Evolutionary conservation across 2,113 vertebrate genomes (phyloP), one percentile per base, ranked within the genome.

Genomic region (Australoheros scitulus): DNA sequence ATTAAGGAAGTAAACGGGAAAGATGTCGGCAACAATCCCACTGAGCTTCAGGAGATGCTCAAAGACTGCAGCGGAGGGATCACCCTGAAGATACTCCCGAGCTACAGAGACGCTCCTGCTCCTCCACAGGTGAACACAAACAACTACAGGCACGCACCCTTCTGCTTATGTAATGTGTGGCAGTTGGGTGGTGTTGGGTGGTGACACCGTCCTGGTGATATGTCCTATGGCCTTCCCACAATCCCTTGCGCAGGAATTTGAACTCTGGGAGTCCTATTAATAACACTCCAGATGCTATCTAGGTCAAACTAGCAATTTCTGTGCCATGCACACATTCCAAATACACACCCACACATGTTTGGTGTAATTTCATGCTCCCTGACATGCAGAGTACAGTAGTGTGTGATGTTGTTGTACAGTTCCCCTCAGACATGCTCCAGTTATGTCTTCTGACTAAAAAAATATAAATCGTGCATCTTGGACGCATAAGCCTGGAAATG

Each of bases 1-100:
- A 99, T 99, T 86, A 99, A 99, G 92, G 98, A 99, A 81, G 97
- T 99, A 89, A 99, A 99, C 5, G 98, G 98, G 38, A 97, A 97
- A n/a, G 97, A 98, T n/a, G 98, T 99, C 29, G 97, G 98, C 84
- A 98, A 96, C 91, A 98, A 98, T 80, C 97, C 98, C 80, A 97
- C 97, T 24, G 98, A 98, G 92, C 93, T 99, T 75, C 98, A 99
- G 92, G 98, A 98, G 87, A 95, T 98, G 93, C 95, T 99, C 76
- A 98, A 97, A 92, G 97, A 96, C 89, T 97, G 97, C 91, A 99
- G 97, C 82, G 98, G 98, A 36, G 97, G 98, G 17, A 97, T 99
- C 91, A 98, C 97, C 5, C 93, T 99, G 68, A 99, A 99, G 90
- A 99, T 99, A 83, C 97, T 99, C 43, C 98, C 98, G 41, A 99